Conservation (phyloP, 2,113 vertebrate genomes). For the Xerus inauris region DNA sequence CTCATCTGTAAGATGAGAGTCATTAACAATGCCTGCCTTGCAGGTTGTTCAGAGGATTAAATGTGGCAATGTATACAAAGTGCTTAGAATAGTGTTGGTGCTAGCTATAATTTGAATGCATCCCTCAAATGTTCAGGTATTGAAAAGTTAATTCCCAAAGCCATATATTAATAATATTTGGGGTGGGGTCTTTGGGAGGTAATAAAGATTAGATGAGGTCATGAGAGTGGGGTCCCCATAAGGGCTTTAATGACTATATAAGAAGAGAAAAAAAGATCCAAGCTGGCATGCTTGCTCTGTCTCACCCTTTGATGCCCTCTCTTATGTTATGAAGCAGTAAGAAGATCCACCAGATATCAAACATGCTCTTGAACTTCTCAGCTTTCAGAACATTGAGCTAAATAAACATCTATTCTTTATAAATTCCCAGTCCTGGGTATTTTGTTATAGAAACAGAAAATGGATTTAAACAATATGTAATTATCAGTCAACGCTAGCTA, state of each 20-base stretch:
- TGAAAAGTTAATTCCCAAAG: background rate
- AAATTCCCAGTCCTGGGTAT: background rate
- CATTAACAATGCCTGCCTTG: background rate
- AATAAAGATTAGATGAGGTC: background rate
- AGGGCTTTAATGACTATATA: background rate
- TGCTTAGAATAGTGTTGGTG: background rate
- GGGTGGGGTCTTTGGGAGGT: background rate
- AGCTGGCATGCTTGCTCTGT: background rate
- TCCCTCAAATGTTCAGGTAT: background rate
- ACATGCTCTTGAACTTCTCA: background rate
- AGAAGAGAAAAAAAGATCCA: background rate
- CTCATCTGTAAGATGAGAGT: background rate
- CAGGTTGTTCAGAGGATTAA: background rate
- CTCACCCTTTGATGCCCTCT: background rate
- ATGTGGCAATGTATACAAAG: background rate
- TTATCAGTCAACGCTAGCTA: background rate
- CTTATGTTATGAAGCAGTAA: background rate
- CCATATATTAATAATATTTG: background rate
- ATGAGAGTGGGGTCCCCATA: background rate
- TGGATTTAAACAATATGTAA: background rate
- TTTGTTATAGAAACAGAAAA: background rate
- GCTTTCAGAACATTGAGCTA: background rate
- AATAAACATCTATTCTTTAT: background rate
- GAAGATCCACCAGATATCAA: background rate
- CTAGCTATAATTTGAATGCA: background rate